Conservation (phyloP, 1,140 invertebrate species). For the Temnothorax longispinosus region DNA sequence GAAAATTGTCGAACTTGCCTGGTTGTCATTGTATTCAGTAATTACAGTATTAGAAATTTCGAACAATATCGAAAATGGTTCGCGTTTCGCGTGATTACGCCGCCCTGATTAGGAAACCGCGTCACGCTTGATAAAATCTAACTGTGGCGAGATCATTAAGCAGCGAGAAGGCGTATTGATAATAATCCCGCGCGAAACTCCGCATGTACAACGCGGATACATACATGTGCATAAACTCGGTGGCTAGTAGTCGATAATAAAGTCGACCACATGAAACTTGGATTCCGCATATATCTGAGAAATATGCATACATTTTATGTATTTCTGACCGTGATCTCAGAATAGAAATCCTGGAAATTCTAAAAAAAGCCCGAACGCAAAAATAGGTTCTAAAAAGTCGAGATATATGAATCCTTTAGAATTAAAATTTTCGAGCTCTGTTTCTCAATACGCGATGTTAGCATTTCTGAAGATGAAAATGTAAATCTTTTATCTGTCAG, state of each 20-base stretch:
- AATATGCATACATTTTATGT: background rate
- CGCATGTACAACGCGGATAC: constrained; percentile 45
- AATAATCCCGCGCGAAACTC: constrained; percentile 48
- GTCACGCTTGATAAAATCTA: constrained; percentile 63
- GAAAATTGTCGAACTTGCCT: background rate
- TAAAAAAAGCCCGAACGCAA: background rate
- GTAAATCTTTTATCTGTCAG: background rate
- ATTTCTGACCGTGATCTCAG: background rate
- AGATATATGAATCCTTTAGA: background rate
- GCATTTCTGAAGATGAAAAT: background rate
- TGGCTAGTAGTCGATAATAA: constrained; percentile 16
- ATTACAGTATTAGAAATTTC: constrained; percentile 9
- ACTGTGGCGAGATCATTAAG: constrained; percentile 64
- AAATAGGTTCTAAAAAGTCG: background rate
- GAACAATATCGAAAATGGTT: background rate
- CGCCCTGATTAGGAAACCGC: constrained; percentile 63
- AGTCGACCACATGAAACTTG: constrained; percentile 1
- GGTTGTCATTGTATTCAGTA: background rate
- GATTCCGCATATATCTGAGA: background rate
- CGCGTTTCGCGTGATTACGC: constrained; percentile 18
- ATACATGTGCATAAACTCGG: constrained; percentile 7
- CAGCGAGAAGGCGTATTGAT: constrained; percentile 23
- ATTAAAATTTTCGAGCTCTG: background rate
- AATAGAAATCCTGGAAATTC: background rate
- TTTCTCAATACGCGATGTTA: background rate